A percentile compares a stretch with the other conserved stretches of the same genome.
Conservation (phyloP, 1,140 invertebrate species). For the Amphibalanus amphitrite region DNA sequence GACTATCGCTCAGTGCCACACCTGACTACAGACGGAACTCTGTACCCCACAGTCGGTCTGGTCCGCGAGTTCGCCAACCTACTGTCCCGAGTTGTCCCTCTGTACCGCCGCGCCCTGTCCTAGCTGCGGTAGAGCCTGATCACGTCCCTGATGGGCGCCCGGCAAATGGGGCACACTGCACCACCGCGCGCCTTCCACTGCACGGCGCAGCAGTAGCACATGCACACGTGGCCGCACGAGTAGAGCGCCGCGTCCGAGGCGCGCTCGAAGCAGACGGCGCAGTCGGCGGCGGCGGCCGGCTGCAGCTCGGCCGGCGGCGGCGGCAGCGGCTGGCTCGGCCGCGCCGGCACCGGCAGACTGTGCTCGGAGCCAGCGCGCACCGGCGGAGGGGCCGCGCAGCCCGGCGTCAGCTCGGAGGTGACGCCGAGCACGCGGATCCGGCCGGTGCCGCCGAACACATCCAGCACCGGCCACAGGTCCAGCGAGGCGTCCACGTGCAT, state of each 20-base stretch:
- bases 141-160: slow-evolving; percentile 78
- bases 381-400: slow-evolving; percentile 10
- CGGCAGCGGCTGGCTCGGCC: neutral
- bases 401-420: slow-evolving; percentile 17
- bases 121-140: slow-evolving; percentile 57
- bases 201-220: slow-evolving; percentile 89
- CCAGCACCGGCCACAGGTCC: slow-evolving; percentile 83
- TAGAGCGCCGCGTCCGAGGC: slow-evolving; percentile 86
- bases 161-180: slow-evolving; percentile 83
- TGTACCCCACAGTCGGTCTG: no score
- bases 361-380: neutral
- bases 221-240: slow-evolving; percentile 94
- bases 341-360: neutral
- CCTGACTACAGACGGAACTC: no score
- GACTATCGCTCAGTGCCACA: no score
- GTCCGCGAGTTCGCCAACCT: no score
- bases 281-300: slow-evolving; percentile 36
- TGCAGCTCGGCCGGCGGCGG: slow-evolving; percentile 9
- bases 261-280: slow-evolving; percentile 84
- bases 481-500: slow-evolving; percentile 89
- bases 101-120: no score
- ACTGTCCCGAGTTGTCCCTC: no score
- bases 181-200: slow-evolving; percentile 66
- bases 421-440: slow-evolving; percentile 53
- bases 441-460: slow-evolving; percentile 84